Evolutionary conservation across 2,113 vertebrate genomes (phyloP).

Genomic region (Grammomys surdaster): DNA sequence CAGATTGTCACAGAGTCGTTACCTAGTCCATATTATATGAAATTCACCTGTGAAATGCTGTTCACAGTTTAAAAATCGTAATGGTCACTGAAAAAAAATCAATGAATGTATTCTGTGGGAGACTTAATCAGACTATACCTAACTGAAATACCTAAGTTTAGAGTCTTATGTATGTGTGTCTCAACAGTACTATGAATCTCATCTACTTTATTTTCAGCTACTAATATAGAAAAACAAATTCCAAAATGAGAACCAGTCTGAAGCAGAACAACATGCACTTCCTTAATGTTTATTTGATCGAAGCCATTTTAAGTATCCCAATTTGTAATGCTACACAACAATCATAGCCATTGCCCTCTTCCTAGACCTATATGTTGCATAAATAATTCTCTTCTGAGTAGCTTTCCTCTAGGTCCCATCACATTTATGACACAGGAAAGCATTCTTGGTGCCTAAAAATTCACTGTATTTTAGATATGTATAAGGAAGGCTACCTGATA

Average conservation of each 20-base stretch:
- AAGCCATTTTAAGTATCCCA: slow-evolving; percentile 6
- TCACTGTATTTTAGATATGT: slow-evolving; percentile 16
- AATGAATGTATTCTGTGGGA: not conserved
- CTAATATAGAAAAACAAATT: not conserved
- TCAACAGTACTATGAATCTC: not conserved
- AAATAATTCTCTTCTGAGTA: slow-evolving; percentile 15
- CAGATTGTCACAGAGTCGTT: slow-evolving; percentile 35
- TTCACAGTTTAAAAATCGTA: slow-evolving; percentile 21
- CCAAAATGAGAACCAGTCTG: not conserved
- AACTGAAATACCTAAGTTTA: slow-evolving; percentile 28
- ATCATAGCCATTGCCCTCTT: not conserved
- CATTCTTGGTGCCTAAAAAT: slow-evolving; percentile 44
- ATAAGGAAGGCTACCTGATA: slow-evolving; percentile 16
- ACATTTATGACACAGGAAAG: slow-evolving; percentile 31
- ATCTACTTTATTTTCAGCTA: slow-evolving; percentile 44
- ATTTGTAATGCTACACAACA: slow-evolving; percentile 54
- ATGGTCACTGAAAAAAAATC: not conserved
- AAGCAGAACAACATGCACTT: not conserved
- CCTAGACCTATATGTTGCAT: not conserved
- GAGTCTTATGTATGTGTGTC: not conserved
- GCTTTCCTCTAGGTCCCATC: slow-evolving; percentile 1
- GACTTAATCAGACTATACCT: not conserved
- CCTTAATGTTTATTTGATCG: slow-evolving; percentile 44
- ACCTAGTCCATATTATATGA: slow-evolving; percentile 10
- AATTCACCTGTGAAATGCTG: not conserved